Base-by-base conservation (phyloP, 2,888 invertebrate species). In the Dolomedes plantarius region DNA sequence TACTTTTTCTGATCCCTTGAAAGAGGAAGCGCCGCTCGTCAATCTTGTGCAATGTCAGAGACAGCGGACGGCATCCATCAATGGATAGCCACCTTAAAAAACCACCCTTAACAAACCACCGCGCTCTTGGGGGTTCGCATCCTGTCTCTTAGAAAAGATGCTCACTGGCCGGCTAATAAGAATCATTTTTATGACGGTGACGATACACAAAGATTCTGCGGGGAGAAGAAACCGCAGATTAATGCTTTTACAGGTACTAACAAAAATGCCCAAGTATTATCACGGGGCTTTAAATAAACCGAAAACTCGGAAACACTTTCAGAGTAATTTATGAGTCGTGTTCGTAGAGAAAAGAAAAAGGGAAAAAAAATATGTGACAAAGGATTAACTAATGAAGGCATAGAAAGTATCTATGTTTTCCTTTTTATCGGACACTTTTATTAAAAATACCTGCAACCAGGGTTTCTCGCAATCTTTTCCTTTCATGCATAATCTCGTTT, bases 41-140 rank as follows among this genome's bases (percentile, higher is more conserved):
- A 77, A 85, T 77, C 77, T 73, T 77, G 72, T 28, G 76, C 83
- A 31, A 68, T 78, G 83, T 85, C 83, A 85, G 28, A 56, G 65
- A 72, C 83, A 85, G 83, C 28, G 67, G 67, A 77, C 46, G 72
- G 83, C 72, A 85, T 85, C 77, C 83, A 72, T 85, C 83, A 85
- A 78, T 85, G 69, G 83, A 68, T 56, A 29, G 50, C 28, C 19
- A 27, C 56, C 50, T 27, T 27, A 68, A 39, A 27, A 68, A 68
- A 23, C 32, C 75, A 46, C 46, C 56, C 71, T 73, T 64, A 68
- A 74, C 75, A 82, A 82, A 82, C 74, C 82, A 81, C 67, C 69
- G 50, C 81, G 13, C 72, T 71, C 79, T 65, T 29, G 36, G 67
- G 64, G 79, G 79, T 65, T 65, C 13, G 41, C 75, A 75, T 71